Percentiles rank a stretch among this genome's conserved stretches.
These are phyloP conservation scores for Enteromius thamalakanensis DNA, from an alignment of 2,797 vertebrate species.

Conservation along the genomic window DNA sequence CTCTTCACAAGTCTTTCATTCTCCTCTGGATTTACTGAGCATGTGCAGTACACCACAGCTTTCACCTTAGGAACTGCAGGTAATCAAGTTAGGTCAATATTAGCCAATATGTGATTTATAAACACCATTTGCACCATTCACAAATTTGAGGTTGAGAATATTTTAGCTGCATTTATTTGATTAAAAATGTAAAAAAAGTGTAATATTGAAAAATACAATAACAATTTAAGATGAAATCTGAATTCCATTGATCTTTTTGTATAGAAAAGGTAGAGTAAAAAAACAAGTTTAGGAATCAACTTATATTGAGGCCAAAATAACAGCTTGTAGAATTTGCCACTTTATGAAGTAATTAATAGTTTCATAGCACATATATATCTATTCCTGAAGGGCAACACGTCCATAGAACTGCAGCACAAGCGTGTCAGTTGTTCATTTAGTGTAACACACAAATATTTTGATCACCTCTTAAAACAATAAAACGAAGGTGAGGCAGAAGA, in stretches of 20 bases:
- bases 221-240: background rate
- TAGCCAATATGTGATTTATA: background rate
- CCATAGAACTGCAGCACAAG: too few relatives aligned
- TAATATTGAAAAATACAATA: background rate
- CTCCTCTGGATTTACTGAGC: constrained; percentile 88
- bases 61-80: constrained; percentile 85
- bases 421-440: too few relatives aligned
- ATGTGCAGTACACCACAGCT: constrained; percentile 91
- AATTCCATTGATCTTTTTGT: background rate
- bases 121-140: background rate
- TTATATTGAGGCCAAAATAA: too few relatives aligned
- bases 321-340: too few relatives aligned
- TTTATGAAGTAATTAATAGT: too few relatives aligned
- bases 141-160: background rate
- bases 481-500: background rate
- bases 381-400: too few relatives aligned
- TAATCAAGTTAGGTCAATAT: constrained; percentile 11
- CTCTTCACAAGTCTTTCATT: constrained; percentile 87
- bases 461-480: too few relatives aligned
- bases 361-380: too few relatives aligned
- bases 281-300: too few relatives aligned
- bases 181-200: background rate
- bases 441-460: too few relatives aligned
- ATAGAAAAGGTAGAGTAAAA: background rate
- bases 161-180: background rate